A percentile compares a stretch with the other conserved stretches of the same genome.
These are phyloP conservation scores for Berghia stephanieae DNA, from an alignment of 1,140 invertebrate genomes.

Conservation along the genomic window DNA sequence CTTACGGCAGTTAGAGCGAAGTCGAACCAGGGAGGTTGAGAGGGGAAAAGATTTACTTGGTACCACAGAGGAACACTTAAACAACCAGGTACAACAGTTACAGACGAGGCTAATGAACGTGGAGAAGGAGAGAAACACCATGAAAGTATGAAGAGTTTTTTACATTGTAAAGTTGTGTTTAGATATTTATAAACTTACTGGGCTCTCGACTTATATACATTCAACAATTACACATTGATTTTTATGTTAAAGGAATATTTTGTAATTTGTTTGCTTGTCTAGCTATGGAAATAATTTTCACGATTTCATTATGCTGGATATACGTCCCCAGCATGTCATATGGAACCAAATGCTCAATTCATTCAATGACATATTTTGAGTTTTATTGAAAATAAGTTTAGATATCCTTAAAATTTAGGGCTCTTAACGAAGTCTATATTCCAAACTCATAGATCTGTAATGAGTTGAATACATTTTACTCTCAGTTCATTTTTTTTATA, in stretches of 20 bases:
- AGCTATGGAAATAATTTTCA: not conserved
- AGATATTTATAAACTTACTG: not conserved
- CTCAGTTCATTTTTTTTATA: no score
- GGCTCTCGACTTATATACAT: no score
- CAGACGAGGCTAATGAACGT: conserved; percentile 40
- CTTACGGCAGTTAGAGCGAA: conserved; percentile 50
- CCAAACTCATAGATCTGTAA: no score
- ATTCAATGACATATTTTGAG: no score
- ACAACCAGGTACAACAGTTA: conserved; percentile 40
- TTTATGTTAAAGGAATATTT: not conserved
- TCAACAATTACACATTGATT: not conserved
- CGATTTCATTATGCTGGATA: not conserved
- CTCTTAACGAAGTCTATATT: no score
- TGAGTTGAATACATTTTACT: no score
- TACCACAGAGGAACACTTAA: conserved; percentile 51
- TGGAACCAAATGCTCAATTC: no score
- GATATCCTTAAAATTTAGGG: no score
- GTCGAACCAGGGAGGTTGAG: conserved; percentile 45
- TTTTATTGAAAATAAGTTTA: no score
- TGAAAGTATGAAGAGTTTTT: conserved; percentile 47
- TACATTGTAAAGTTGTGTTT: not conserved
- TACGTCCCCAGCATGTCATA: not conserved
- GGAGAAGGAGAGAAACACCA: conserved; percentile 56
- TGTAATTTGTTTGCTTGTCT: not conserved
- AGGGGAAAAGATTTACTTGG: conserved; percentile 40